Percentiles rank a stretch among this genome's conserved stretches.
Evolutionary conservation across 2,797 vertebrate genomes (phyloP).

Genomic region (Notoglanidium macrostoma): DNA sequence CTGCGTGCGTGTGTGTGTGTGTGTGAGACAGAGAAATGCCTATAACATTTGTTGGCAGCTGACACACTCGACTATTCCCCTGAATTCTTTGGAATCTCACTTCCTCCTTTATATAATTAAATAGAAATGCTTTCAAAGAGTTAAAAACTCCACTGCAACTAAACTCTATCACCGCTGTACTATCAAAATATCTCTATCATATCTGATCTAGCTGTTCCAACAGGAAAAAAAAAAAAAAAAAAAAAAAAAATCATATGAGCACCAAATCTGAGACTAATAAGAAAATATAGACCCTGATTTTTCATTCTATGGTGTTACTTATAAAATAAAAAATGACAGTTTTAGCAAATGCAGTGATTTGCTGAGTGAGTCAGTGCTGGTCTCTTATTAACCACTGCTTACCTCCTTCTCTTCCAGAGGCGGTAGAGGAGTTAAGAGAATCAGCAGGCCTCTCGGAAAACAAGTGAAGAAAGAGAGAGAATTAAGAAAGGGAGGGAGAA

Average conservation of each 20-base stretch:
- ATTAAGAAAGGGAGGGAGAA: conserved; percentile 11
- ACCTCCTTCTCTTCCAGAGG: conserved; percentile 32
- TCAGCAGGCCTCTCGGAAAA: neutral
- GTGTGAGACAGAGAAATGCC: conserved; percentile 23
- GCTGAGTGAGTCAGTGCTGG: too few species aligned
- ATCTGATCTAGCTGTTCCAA: neutral
- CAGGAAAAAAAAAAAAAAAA: neutral
- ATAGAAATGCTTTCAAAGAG: neutral
- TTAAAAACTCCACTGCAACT: neutral
- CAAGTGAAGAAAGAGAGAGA: neutral
- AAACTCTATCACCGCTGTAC: neutral
- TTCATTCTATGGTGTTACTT: neutral
- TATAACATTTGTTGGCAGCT: conserved; percentile 29
- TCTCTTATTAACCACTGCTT: neutral
- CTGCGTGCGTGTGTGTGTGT: conserved; percentile 10
- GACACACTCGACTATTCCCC: neutral
- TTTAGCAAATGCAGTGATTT: neutral
- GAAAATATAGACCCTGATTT: neutral
- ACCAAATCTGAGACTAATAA: neutral
- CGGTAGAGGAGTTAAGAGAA: neutral
- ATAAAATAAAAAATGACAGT: neutral
- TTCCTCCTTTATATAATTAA: neutral
- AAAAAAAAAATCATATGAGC: neutral
- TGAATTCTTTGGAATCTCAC: conserved; percentile 32
- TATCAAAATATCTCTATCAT: neutral